phyloP scores from a whole-genome alignment of 2,113 vertebrate species.

The Scytalopus superciliaris region DNA sequence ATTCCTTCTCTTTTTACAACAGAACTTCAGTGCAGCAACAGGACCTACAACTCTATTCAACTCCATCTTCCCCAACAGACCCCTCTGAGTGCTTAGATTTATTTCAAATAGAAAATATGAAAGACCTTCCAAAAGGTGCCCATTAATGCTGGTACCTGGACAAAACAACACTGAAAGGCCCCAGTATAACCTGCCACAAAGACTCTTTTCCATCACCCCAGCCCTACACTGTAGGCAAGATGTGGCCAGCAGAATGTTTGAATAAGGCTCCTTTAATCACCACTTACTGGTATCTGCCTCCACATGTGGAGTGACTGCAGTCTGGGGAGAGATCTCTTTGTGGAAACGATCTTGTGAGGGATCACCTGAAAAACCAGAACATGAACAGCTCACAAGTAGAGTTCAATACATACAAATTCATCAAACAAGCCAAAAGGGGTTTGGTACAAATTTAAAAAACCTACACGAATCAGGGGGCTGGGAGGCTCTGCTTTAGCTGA shows the following conservation, averaged over 20 bases:
- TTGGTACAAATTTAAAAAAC: neutral
- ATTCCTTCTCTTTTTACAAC: neutral
- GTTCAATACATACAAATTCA: neutral
- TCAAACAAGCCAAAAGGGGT: neutral
- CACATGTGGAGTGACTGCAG: fast-evolving
- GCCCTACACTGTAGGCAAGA: neutral
- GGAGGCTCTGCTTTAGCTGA: neutral
- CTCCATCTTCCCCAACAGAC: neutral
- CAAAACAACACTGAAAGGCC: neutral
- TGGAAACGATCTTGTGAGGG: neutral
- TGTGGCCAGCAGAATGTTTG: neutral
- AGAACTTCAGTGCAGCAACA: neutral
- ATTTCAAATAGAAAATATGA: neutral
- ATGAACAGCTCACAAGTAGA: neutral
- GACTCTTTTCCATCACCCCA: neutral
- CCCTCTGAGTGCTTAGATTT: neutral
- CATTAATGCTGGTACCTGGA: neutral
- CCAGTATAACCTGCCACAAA: neutral
- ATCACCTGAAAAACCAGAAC: neutral
- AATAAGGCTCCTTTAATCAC: neutral
- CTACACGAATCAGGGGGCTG: neutral
- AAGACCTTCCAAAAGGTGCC: neutral
- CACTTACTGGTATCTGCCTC: neutral
- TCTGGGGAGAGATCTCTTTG: fast-evolving
- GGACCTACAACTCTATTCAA: neutral